A percentile compares a stretch with the other conserved stretches of the same genome.
Evolutionary conservation across 2,888 invertebrate species (phyloP).

Genomic region (Oscheius sp.): DNA sequence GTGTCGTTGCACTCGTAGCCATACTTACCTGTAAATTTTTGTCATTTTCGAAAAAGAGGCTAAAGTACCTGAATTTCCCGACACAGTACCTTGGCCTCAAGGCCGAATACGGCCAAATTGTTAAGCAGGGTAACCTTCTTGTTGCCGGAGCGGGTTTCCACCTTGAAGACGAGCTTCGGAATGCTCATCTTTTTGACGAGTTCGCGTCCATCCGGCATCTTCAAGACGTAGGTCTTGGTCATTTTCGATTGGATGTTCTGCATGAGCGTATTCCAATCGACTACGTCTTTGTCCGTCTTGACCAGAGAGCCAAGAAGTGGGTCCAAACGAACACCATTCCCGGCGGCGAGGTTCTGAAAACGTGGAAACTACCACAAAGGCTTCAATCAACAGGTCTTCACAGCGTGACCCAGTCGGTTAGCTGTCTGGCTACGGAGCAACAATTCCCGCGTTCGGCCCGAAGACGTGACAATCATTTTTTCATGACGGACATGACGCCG

Average conservation of each 20-base stretch:
- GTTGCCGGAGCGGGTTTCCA: conserved; percentile 69
- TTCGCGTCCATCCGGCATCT: conserved; percentile 60
- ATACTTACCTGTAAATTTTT: conserved; percentile 82
- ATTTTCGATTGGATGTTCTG: conserved; percentile 56
- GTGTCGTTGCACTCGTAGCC: conserved; percentile 88
- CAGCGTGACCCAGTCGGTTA: too few species aligned
- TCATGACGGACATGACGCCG: too few species aligned
- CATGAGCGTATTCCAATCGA: conserved; percentile 57
- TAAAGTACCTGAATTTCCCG: conserved; percentile 50
- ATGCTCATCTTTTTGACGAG: conserved; percentile 49
- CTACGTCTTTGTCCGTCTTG: conserved; percentile 39
- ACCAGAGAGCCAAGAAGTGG: conserved; percentile 44
- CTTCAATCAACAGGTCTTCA: too few species aligned
- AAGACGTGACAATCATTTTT: too few species aligned
- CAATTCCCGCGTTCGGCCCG: too few species aligned
- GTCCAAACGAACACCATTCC: conserved; percentile 52
- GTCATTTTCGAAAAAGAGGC: background rate
- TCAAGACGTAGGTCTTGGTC: conserved; percentile 63
- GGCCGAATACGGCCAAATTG: conserved; percentile 88
- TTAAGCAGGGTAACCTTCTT: conserved; percentile 86
- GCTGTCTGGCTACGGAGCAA: too few species aligned
- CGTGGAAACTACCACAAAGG: background rate
- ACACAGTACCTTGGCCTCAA: conserved; percentile 78
- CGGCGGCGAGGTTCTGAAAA: conserved; percentile 50
- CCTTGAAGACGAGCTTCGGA: conserved; percentile 57